Evolutionary conservation across 2,113 vertebrate genomes (phyloP).

Genomic region (Jacana jacana): DNA sequence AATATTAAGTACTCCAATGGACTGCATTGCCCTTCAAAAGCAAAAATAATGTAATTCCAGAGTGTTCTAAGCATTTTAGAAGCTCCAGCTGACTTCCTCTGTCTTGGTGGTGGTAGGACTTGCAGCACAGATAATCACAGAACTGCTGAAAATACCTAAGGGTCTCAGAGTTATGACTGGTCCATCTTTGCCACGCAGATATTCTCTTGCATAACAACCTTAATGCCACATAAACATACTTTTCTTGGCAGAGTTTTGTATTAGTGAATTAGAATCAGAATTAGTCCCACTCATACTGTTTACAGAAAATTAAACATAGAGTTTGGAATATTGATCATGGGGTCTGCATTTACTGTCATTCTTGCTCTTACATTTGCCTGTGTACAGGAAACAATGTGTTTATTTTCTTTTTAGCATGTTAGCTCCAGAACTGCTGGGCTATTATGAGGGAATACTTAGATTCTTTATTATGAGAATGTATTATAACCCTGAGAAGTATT

Average conservation of each 20-base stretch:
- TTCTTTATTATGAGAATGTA: neutral
- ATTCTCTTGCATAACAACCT: neutral
- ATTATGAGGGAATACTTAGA: neutral
- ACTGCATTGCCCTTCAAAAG: slow-evolving; percentile 38
- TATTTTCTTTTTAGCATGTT: neutral
- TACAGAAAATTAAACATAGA: neutral
- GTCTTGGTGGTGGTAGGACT: neutral
- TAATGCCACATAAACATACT: accelerated
- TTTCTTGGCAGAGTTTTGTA: neutral
- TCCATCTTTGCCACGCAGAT: neutral
- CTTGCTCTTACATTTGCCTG: neutral
- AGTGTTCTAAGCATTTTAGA: slow-evolving; percentile 31
- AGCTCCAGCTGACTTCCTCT: neutral
- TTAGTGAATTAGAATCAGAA: neutral
- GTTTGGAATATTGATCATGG: neutral
- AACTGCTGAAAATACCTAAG: neutral
- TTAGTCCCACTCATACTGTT: neutral
- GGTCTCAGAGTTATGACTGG: accelerated
- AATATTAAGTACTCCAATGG: slow-evolving; percentile 34
- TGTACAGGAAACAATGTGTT: neutral
- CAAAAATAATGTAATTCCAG: neutral
- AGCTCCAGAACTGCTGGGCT: neutral
- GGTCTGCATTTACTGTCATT: neutral
- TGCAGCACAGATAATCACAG: neutral
- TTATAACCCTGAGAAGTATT: neutral